Evolutionary conservation across 2,797 vertebrate species (phyloP), one percentile per base, ranked within the genome.

Genomic region (Manis crassicaudata): DNA sequence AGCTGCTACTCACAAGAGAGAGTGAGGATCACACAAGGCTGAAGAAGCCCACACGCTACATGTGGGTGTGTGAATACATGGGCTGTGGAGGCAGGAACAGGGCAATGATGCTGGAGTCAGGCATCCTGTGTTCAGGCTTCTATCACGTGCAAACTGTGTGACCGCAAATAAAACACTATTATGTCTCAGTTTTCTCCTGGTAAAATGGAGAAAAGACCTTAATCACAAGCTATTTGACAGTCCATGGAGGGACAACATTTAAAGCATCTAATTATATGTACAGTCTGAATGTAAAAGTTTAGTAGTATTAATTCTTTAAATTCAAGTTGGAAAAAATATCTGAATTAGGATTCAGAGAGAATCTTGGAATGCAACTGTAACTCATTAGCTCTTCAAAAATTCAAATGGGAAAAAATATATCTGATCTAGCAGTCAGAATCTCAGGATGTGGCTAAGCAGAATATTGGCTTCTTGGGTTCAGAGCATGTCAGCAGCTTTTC

Each of bases 291-390:
- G 10, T 76, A 75, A 89, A 92, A 84, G 25, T 62, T 84, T 25
- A 67, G 21, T n/a, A 52, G 14, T 40, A 79, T 27, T 50, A n/a
- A 92, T 88, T 92, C 60, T 67, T 92, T 80, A 25, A 94, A 52
- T 40, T 94, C 56, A 77, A 88, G 50, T 67, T 68, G 77, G 6
- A 43, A 3, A 20, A 10, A 65, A 90, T 63, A 67, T 40, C n/a
- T 67, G 43, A 90, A 50, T 65, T 70, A 56, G 4, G 40, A 83
- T 65, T 95, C 75, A 60, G 40, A 63, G 25, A 85, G 79, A 58
- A 60, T 46, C 73, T 79, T 80, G 25, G 70, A 82, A 86, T 50
- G 37, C n/a, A 25, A 86, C 13, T 37, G 7, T 50, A 82, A 73
- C 25, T 62, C 63, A 46, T 17, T 27, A 72, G 46, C 60, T 81